Conservation (phyloP, 2,888 invertebrate genomes). For the Amblyteles armatorius region DNA sequence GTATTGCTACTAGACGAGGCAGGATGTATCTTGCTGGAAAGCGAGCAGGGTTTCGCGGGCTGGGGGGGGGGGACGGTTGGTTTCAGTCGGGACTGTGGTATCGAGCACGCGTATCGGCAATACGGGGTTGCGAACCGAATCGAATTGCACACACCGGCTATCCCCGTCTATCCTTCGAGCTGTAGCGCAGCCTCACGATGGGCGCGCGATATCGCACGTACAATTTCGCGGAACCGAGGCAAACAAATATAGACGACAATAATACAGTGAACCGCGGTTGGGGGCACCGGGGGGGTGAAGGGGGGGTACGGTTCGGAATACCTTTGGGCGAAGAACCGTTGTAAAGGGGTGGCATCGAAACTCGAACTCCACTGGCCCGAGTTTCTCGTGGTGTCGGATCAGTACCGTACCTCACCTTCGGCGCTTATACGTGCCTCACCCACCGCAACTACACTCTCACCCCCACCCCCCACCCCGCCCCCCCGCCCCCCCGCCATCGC, state of each 20-base stretch:
- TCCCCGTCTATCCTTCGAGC: constrained; percentile 19
- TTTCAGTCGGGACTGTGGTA: constrained; percentile 56
- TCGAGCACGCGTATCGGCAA: constrained; percentile 69
- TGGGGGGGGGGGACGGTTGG: not conserved
- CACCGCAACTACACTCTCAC: not conserved
- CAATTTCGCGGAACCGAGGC: constrained; percentile 67
- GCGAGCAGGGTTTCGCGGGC: not conserved
- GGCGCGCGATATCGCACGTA: constrained; percentile 63
- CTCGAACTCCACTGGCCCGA: constrained; percentile 42
- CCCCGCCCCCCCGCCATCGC: too few species aligned
- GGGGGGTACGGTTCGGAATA: not conserved
- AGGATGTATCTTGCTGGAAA: constrained; percentile 5
- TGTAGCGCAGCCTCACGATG: constrained; percentile 7
- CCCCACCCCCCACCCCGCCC: not conserved
- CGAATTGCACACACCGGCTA: constrained; percentile 53
- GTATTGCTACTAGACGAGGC: constrained; percentile 36
- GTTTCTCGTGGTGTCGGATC: constrained; percentile 3
- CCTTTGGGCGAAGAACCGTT: constrained; percentile 37
- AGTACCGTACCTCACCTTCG: not conserved
- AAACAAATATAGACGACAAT: constrained; percentile 71
- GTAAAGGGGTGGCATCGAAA: constrained; percentile 27
- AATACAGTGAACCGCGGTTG: constrained; percentile 48
- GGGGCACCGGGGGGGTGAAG: not conserved
- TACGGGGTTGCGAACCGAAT: constrained; percentile 61
- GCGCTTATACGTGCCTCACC: constrained; percentile 7